These are phyloP conservation scores for Todus mexicanus DNA, from an alignment of 2,797 vertebrate species.

Conservation along the genomic window DNA sequence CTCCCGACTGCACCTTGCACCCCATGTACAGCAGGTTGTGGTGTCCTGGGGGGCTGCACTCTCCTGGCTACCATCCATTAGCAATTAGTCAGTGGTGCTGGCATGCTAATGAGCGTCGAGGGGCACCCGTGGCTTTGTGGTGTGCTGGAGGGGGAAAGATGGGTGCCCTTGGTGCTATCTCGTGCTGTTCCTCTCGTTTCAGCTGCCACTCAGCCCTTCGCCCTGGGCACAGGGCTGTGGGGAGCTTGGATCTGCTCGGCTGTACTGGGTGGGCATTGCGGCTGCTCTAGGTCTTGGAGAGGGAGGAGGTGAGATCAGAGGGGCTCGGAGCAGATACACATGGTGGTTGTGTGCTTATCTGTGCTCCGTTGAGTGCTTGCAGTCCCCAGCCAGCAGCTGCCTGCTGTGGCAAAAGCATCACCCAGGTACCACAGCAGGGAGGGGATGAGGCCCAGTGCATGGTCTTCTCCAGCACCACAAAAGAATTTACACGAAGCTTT, in stretches of 20 bases:
- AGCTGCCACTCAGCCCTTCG: neutral
- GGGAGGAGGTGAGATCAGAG: neutral
- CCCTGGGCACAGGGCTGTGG: rapidly evolving
- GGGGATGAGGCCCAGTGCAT: neutral
- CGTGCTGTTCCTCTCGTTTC: neutral
- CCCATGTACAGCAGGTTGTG: rapidly evolving
- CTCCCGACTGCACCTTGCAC: neutral
- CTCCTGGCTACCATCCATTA: neutral
- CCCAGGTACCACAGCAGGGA: rapidly evolving
- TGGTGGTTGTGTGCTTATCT: neutral
- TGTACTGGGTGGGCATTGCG: neutral
- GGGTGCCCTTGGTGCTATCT: neutral
- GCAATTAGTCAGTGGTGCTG: neutral
- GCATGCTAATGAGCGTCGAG: rapidly evolving
- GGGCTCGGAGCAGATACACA: neutral
- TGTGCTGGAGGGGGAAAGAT: neutral
- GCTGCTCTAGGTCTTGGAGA: neutral
- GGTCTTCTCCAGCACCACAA: rapidly evolving
- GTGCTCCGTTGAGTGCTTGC: neutral
- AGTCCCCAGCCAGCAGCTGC: neutral
- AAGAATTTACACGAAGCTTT: neutral
- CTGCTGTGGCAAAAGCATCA: neutral
- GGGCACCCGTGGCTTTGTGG: neutral
- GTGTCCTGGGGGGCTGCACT: neutral
- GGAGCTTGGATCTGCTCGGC: neutral